Percentiles rank a stretch among this genome's conserved stretches.
Conservation (phyloP, 2,797 vertebrate genomes). For the Bovichtus variegatus region DNA sequence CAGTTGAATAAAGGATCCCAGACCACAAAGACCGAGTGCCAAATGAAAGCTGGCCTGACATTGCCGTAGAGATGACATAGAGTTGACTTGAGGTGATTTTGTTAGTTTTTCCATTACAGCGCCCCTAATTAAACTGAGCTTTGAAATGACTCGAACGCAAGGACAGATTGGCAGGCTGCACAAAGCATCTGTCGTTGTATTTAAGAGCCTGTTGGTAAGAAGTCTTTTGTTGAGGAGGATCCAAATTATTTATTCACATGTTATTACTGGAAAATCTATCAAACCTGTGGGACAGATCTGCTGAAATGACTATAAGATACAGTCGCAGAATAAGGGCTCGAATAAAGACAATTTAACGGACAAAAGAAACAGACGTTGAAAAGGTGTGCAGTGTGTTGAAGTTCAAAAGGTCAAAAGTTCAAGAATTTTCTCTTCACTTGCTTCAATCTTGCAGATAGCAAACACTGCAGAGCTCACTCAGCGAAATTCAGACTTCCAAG, state of each 20-base stretch:
- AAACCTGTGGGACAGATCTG: slow-evolving; percentile 38
- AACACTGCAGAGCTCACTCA: slow-evolving; percentile 46
- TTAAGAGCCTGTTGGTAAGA: slow-evolving; percentile 37
- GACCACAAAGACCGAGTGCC: slow-evolving; percentile 36
- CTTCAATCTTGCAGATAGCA: slow-evolving; percentile 54
- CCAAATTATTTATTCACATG: slow-evolving; percentile 53
- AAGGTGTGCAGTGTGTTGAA: slow-evolving; percentile 19
- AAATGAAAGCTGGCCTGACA: slow-evolving; percentile 31
- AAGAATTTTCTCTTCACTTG: slow-evolving; percentile 17
- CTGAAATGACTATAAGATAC: slow-evolving; percentile 36
- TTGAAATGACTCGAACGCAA: slow-evolving; percentile 43
- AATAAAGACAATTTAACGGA: slow-evolving; percentile 18
- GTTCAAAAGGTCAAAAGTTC: slow-evolving; percentile 48
- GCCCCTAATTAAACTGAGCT: slow-evolving; percentile 47
- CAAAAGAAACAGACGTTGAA: slow-evolving; percentile 11
- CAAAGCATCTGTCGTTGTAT: slow-evolving; percentile 53
- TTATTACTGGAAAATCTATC: slow-evolving; percentile 48
- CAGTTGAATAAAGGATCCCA: slow-evolving; percentile 48
- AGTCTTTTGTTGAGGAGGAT: slow-evolving; percentile 27
- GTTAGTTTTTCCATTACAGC: slow-evolving; percentile 64
- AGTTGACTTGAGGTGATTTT: slow-evolving; percentile 48
- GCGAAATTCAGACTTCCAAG: slow-evolving; percentile 32
- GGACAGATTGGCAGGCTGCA: slow-evolving; percentile 48
- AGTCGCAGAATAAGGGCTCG: background rate
- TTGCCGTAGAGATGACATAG: slow-evolving; percentile 22